Conservation (phyloP, 2,888 invertebrate genomes). For the Aphodius granarius region DNA sequence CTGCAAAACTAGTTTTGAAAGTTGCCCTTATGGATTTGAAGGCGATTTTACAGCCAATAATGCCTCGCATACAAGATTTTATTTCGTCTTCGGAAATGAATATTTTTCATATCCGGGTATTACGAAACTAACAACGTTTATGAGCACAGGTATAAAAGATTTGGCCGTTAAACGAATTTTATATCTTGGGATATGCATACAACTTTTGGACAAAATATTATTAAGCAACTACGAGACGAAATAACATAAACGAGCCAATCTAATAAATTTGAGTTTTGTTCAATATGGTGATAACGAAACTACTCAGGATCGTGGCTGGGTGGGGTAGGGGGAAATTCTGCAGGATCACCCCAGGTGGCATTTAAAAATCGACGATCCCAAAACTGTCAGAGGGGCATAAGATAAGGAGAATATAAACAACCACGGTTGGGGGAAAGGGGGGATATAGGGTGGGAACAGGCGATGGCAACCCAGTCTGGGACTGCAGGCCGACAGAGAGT, state of each 20-base stretch:
- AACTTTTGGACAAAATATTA: no score
- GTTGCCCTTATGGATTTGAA: not conserved
- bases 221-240: no score
- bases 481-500: slow-evolving; percentile 18
- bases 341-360: slow-evolving; percentile 13
- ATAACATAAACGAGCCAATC: no score
- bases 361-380: slow-evolving; percentile 24
- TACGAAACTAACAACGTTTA: not conserved
- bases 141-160: not conserved
- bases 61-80: not conserved
- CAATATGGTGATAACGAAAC: no score
- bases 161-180: not conserved
- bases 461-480: not conserved
- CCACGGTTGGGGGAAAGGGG: slow-evolving; percentile 33
- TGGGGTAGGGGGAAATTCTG: not conserved
- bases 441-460: slow-evolving; percentile 18
- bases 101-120: not conserved
- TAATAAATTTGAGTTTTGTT: no score
- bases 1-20: not conserved
- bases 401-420: slow-evolving; percentile 49
- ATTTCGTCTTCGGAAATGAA: not conserved
- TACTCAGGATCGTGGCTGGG: not conserved
- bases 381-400: slow-evolving; percentile 41
- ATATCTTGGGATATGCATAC: no score
- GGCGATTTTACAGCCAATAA: not conserved